Percentiles rank a stretch among this genome's conserved stretches.
These are phyloP conservation scores for Sphenodon punctatus DNA, from an alignment of 2,797 vertebrate species.

Conservation along the genomic window DNA sequence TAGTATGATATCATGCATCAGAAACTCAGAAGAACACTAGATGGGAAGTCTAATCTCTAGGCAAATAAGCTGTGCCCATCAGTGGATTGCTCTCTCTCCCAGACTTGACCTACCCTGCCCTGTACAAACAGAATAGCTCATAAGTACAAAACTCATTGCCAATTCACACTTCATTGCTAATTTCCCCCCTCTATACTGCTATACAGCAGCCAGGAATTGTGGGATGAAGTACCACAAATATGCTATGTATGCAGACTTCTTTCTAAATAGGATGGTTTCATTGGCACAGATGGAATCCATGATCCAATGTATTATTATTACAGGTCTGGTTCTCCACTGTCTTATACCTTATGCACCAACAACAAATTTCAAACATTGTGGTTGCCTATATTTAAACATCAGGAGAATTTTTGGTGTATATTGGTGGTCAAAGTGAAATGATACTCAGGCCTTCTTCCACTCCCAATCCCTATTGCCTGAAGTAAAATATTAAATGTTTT, in stretches of 20 bases:
- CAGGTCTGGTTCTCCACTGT: too few species aligned
- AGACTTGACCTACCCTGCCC: not conserved
- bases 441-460: not conserved
- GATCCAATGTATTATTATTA: too few species aligned
- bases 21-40: accelerated
- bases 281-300: not conserved
- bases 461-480: not conserved
- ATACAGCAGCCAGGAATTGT: too few species aligned
- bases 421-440: too few species aligned
- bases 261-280: not conserved
- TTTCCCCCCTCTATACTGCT: too few species aligned
- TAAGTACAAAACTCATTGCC: too few species aligned
- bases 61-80: not conserved
- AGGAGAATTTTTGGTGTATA: too few species aligned
- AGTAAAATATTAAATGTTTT: not conserved
- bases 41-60: not conserved
- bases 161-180: too few species aligned
- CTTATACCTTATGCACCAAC: too few species aligned
- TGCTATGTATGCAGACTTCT: not conserved
- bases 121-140: too few species aligned
- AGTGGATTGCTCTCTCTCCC: not conserved
- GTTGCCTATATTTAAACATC: too few species aligned
- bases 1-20: accelerated
- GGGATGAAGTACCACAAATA: not conserved
- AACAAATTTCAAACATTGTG: too few species aligned